phyloP scores from a whole-genome alignment of 2,888 invertebrate species.

The Stratiomys singularior region DNA sequence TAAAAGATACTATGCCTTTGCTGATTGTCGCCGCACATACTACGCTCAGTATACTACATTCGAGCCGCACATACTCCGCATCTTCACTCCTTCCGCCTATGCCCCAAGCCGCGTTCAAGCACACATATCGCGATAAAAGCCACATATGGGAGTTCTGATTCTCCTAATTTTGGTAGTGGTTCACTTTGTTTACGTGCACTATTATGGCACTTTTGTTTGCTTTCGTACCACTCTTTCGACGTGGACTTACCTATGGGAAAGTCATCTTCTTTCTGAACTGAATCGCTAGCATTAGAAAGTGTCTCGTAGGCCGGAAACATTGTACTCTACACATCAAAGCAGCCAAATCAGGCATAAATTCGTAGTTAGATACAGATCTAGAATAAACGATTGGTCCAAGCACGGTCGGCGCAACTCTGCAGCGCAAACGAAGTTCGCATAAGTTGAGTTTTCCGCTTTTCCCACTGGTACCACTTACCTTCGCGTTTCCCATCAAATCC shows the following conservation, averaged over 20 bases:
- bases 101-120: background rate
- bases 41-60: conserved; percentile 20
- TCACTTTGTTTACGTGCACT: conserved; percentile 33
- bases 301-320: too few species aligned
- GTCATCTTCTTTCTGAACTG: too few species aligned
- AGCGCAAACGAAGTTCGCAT: too few species aligned
- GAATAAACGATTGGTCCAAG: too few species aligned
- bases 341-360: too few species aligned
- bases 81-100: background rate
- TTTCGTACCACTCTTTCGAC: background rate
- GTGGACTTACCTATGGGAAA: background rate
- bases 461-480: background rate
- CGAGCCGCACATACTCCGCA: background rate
- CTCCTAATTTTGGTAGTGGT: conserved; percentile 43
- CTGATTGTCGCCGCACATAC: conserved; percentile 14
- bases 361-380: too few species aligned
- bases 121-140: conserved; percentile 24
- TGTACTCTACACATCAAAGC: too few species aligned
- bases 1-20: background rate
- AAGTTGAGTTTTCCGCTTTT: too few species aligned
- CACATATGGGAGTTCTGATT: conserved; percentile 41
- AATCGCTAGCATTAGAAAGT: too few species aligned
- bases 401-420: too few species aligned
- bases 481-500: background rate
- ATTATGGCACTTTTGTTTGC: conserved; percentile 30